Base-by-base conservation (phyloP, 2,888 invertebrate species). In the Philopedon plagiatum region DNA sequence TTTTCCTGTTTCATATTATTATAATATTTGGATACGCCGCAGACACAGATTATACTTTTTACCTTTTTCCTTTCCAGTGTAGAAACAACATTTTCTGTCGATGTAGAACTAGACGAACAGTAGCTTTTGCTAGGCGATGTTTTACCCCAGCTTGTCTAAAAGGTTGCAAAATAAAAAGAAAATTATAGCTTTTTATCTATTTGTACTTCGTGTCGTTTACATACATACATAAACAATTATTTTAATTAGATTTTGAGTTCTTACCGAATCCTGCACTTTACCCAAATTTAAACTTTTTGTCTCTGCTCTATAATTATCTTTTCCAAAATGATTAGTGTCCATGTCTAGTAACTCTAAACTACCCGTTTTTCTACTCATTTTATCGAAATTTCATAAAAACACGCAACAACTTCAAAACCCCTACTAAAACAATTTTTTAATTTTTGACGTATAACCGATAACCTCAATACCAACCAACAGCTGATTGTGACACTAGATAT, bases 221-320 rank as follows among this genome's bases (percentile, higher is more conserved):
- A n/a, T n/a, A n/a, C n/a, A n/a, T n/a, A n/a, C n/a, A n/a, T n/a
- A n/a, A n/a, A n/a, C n/a, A n/a, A n/a, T n/a, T n/a, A n/a, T n/a
- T n/a, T n/a, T n/a, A n/a, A n/a, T n/a, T n/a, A n/a, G n/a, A n/a
- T n/a, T n/a, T 34, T 39, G 1, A 13, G 26, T 71, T 15, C 90
- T 91, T 90, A 93, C 93, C 84, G 92, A 92, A 86, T 94, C 93
- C 84, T 92, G 91, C 4, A 58, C 70, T 88, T 94, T 95, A 46
- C 94, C 94, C 81, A 94, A 89, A 77, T 94, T 94, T 86, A 93
- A 94, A 73, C 94, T 93, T 87, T 94, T 95, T 46, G 94, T 94
- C 83, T 95, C 95, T 0, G 93, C 93, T 84, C 93, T 92, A 81
- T 94, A 87, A 5, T 94, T 94, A 85, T 94, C 94, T 60, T 92